phyloP scores from a whole-genome alignment of 2,113 vertebrate genomes.

The Mastomys natalensis region DNA sequence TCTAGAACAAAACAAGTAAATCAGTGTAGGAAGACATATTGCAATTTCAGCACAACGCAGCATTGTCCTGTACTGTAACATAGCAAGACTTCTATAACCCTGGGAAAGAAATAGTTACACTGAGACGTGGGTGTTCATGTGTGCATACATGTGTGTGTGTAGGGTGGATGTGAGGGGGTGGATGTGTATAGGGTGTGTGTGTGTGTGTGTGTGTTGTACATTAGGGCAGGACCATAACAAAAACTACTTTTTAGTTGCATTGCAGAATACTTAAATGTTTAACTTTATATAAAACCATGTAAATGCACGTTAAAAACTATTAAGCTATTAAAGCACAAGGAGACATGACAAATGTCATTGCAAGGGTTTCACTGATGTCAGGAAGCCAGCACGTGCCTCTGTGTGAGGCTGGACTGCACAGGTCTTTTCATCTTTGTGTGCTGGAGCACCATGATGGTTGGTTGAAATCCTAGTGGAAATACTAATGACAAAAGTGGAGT shows the following conservation, averaged over 20 bases:
- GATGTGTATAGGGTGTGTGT: background rate
- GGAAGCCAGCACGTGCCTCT: background rate
- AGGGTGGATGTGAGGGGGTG: background rate
- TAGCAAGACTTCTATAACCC: background rate
- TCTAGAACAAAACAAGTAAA: background rate
- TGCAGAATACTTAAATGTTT: slow-evolving; percentile 26
- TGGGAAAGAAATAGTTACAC: background rate
- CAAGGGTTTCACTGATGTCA: background rate
- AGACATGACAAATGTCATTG: background rate
- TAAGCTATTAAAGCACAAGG: background rate
- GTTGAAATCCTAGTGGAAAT: background rate
- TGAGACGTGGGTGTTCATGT: background rate
- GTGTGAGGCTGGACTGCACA: accelerated
- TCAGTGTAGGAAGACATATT: background rate
- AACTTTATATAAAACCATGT: background rate
- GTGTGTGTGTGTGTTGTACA: background rate
- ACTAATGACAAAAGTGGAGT: background rate
- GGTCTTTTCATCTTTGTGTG: background rate
- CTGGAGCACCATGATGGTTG: background rate
- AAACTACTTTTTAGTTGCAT: background rate
- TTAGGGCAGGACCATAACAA: background rate
- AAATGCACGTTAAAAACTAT: slow-evolving; percentile 43
- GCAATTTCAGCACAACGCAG: background rate
- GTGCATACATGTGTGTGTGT: background rate
- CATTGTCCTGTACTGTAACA: background rate